A percentile compares a stretch with the other conserved stretches of the same genome.
Conservation (phyloP, 2,113 vertebrate species). For the Alligator mississippiensis region DNA sequence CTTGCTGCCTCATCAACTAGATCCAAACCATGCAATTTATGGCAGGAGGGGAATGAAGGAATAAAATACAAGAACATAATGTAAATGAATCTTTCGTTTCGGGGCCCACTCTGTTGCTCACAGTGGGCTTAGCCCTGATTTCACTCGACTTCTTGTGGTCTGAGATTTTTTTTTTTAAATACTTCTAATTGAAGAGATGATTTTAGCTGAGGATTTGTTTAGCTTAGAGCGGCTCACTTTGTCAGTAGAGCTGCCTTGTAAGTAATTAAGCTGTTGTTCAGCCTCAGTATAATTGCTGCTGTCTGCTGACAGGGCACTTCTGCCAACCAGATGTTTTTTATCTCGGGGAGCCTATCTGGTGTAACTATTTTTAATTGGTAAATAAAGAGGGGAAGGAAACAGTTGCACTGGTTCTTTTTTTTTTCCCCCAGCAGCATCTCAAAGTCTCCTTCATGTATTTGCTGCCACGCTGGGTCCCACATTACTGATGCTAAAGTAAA, state of each 20-base stretch:
- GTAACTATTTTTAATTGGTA: conserved; percentile 67
- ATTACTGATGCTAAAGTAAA: neutral
- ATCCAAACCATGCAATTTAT: neutral
- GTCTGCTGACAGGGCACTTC: conserved; percentile 70
- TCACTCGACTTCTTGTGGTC: neutral
- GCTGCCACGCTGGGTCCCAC: neutral
- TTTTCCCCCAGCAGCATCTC: neutral
- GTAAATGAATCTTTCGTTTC: neutral
- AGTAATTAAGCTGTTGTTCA: conserved; percentile 71
- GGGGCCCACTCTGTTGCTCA: neutral
- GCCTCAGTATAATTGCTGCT: conserved; percentile 68
- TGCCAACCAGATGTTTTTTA: conserved; percentile 71
- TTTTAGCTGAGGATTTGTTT: conserved; percentile 10
- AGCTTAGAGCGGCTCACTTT: conserved; percentile 43
- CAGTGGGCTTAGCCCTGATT: neutral
- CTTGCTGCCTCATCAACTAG: neutral
- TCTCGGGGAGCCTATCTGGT: conserved; percentile 53
- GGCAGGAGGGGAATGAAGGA: neutral
- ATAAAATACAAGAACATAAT: neutral
- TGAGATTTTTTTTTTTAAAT: neutral
- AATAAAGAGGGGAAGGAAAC: conserved; percentile 49
- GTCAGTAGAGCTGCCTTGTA: conserved; percentile 47
- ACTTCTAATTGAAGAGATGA: neutral
- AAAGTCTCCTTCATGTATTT: neutral
- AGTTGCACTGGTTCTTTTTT: conserved; percentile 34